Base-by-base conservation (phyloP, 2,888 invertebrate species). In the Eupithecia vulgata region DNA sequence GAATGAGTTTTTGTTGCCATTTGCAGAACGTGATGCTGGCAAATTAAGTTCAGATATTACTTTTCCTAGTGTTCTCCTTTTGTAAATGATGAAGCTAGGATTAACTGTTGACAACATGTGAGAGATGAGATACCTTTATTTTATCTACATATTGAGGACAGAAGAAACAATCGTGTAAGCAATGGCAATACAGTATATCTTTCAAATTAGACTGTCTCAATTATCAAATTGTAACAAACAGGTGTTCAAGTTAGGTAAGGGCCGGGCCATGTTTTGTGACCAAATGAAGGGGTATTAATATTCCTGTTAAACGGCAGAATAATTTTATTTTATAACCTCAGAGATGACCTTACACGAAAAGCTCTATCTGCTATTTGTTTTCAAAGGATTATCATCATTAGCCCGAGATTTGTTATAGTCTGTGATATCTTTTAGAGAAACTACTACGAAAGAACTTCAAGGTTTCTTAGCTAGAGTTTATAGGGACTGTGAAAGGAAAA, bases 1-100 rank as follows among this genome's bases (percentile, higher is more conserved):
- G 70, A 70, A 40, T 65, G 35, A 74, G 76, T 82, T 81, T 81
- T 78, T 76, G 71, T 70, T 62, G 70, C n/a, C 48, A 68, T 57
- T 57, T 57, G 57, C 35, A 59, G 70, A 57, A 67, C 64, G 69
- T 72, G 68, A 74, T 67, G 64, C 72, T 70, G 69, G 77, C 64
- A 72, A 79, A 78, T 75, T 75, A 70, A 52, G 45, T 68, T 74
- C 73, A 77, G 76, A 76, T 71, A 71, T 70, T 68, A 73, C 68
- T 73, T 71, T 70, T 62, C 61, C 15, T 30, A 57, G 30, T 30
- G 59, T 59, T 59, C 42, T 59, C 30, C 59, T 52, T 59, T 59
- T 59, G 45, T 30, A 35, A 35, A 64, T n/a, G 17, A 21, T 64
- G 73, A 3, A 59, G 59, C 59, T 30, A 30, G 59, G 15, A 59